Evolutionary conservation across 2,113 vertebrate species (phyloP), one percentile per base, ranked within the genome.

Genomic region (Geococcyx californianus): DNA sequence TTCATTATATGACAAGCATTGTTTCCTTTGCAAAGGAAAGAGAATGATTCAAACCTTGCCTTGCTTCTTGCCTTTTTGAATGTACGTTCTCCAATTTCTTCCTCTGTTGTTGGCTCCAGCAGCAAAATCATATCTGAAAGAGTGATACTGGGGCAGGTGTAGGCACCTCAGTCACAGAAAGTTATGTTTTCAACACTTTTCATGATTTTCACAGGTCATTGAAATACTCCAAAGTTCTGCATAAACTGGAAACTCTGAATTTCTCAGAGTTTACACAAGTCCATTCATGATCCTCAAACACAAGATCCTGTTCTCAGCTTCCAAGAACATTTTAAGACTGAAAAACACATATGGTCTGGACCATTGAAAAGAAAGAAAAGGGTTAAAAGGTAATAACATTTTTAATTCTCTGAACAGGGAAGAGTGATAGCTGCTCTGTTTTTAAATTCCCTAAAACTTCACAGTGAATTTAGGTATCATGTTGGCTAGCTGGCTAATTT

Each of bases 51-150:
- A 93, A 78, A 84, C 54, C 38, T 92, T 90, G 16, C 49, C 73
- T 96, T 85, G 62, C 52, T 94, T 96, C 76, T 94, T 59, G 69
- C 5, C 5, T 80, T 85, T 92, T 92, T 31, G 33, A 69, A 93
- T 96, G 80, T 97, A 95, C 94, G 89, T 89, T 96, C 59, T 56
- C 28, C 21, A 38, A 66, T 83, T 90, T 95, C 42, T 90, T 96
- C 89, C n/a, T 77, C 28, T 76, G n/a, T 49, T 87, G 38, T 36
- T 2, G 4, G 15, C 21, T 66, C 54, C 55, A 80, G 63, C 16
- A 45, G 31, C 63, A 66, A 17, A 19, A 34, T 7, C 10, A n/a
- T 14, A 36, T 54, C 25, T 14, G 28, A 21, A 54, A 13, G 9
- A 63, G 26, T 8, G 26, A 38, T 44, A 56, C 45, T 40, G 56